These are phyloP conservation scores for Eonycteris spelaea DNA, from an alignment of 2,113 vertebrate genomes.

Conservation along the genomic window DNA sequence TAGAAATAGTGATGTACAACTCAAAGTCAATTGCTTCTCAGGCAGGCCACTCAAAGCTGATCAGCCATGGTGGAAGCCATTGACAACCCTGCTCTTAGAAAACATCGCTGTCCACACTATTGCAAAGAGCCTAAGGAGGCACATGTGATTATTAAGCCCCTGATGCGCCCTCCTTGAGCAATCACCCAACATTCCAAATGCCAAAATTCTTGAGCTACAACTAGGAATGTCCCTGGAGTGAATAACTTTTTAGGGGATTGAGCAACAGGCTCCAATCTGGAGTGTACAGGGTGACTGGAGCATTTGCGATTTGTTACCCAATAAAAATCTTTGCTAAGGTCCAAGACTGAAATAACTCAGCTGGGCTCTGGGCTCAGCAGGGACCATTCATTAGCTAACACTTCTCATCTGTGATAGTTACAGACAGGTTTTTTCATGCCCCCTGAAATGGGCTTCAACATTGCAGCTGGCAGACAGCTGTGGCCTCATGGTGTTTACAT, in stretches of 20 bases:
- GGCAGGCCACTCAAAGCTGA: slow-evolving; percentile 15
- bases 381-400: slow-evolving; percentile 78
- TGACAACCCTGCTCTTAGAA: neutral
- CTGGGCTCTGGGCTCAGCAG: slow-evolving; percentile 74
- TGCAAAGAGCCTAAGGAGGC: neutral
- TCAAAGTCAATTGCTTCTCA: neutral
- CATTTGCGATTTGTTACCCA: slow-evolving; percentile 78
- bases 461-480: slow-evolving; percentile 76
- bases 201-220: slow-evolving; percentile 62
- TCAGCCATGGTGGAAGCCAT: neutral
- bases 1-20: neutral
- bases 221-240: slow-evolving; percentile 66
- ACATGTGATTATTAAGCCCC: neutral
- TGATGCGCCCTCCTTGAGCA: slow-evolving; percentile 32
- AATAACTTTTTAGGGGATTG: slow-evolving; percentile 50
- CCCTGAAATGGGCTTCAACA: slow-evolving; percentile 70
- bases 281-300: slow-evolving; percentile 62
- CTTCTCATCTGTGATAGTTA: slow-evolving; percentile 78
- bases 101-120: neutral
- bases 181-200: slow-evolving; percentile 48
- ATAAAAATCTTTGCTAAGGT: slow-evolving; percentile 73
- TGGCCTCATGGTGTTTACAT: slow-evolving; percentile 76
- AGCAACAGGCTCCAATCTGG: slow-evolving; percentile 29
- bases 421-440: slow-evolving; percentile 78
- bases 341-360: slow-evolving; percentile 76